Conservation (phyloP, 2,888 invertebrate species). For the Agelastica alni region DNA sequence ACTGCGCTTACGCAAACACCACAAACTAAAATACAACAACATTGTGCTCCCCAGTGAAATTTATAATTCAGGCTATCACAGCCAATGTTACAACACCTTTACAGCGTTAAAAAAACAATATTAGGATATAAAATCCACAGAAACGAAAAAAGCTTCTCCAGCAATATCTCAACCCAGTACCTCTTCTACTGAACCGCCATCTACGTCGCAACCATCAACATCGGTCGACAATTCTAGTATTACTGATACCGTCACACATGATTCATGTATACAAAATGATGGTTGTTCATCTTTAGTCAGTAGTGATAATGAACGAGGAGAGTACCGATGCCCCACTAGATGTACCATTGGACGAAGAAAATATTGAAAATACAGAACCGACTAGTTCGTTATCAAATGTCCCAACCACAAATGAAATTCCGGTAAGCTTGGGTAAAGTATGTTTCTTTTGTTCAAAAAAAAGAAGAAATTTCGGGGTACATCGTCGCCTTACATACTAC, state of each 20-base stretch:
- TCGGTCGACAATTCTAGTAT: conserved; percentile 4
- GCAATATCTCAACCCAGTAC: neutral
- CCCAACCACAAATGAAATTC: neutral
- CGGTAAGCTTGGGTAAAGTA: neutral
- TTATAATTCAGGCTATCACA: neutral
- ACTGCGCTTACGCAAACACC: neutral
- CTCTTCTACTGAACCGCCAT: conserved; percentile 3
- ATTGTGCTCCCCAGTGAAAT: neutral
- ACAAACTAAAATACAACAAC: neutral
- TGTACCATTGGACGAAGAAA: neutral
- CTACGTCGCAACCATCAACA: conserved; percentile 8
- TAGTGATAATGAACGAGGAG: no score
- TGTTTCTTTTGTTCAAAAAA: neutral
- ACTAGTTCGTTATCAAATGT: neutral
- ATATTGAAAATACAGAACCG: neutral
- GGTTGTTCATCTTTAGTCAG: no score
- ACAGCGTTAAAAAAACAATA: neutral
- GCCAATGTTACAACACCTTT: neutral
- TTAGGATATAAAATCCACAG: neutral
- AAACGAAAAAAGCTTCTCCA: neutral
- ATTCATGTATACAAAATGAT: no score
- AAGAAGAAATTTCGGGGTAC: neutral
- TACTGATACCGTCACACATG: neutral
- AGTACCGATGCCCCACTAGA: neutral
- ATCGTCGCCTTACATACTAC: neutral